Evolutionary conservation across 2,797 vertebrate genomes (phyloP).

Genomic region (Poecilia wingei): DNA sequence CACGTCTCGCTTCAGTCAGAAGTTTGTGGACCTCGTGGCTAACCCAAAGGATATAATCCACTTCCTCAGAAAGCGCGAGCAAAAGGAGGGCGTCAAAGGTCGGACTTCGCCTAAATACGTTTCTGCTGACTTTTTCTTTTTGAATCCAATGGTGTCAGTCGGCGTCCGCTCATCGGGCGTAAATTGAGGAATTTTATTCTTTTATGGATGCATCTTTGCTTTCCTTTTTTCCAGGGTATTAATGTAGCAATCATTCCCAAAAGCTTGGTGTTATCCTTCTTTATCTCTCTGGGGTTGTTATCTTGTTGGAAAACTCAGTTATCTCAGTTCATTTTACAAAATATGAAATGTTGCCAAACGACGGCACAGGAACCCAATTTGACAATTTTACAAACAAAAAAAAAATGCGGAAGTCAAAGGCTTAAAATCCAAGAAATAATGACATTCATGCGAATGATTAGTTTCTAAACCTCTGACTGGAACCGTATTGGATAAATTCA

Average conservation of each 20-base stretch:
- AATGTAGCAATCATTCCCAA: not conserved
- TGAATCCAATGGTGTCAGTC: not conserved
- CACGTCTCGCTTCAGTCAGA: constrained; percentile 93
- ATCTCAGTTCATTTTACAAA: too few species aligned
- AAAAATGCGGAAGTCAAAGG: not conserved
- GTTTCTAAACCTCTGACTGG: not conserved
- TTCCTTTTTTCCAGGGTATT: not conserved
- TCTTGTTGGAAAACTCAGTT: not conserved
- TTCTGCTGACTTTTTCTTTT: not conserved
- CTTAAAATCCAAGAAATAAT: not conserved
- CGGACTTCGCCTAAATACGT: constrained; percentile 1
- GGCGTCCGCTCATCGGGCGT: not conserved
- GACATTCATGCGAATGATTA: not conserved
- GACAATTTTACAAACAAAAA: not conserved
- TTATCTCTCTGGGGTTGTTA: not conserved
- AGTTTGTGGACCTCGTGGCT: constrained; percentile 90
- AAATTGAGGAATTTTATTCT: not conserved
- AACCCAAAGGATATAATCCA: constrained; percentile 97
- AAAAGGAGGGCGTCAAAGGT: constrained; percentile 87
- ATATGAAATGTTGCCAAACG: not conserved
- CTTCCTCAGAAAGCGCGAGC: constrained; percentile 89
- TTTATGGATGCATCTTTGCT: not conserved
- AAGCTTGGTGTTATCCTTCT: not conserved
- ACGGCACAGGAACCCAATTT: not conserved
- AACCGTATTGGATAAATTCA: not conserved